Evolutionary conservation across 2,888 invertebrate genomes (phyloP), one percentile per base, ranked within the genome.

Genomic region (Oscheius sp.): DNA sequence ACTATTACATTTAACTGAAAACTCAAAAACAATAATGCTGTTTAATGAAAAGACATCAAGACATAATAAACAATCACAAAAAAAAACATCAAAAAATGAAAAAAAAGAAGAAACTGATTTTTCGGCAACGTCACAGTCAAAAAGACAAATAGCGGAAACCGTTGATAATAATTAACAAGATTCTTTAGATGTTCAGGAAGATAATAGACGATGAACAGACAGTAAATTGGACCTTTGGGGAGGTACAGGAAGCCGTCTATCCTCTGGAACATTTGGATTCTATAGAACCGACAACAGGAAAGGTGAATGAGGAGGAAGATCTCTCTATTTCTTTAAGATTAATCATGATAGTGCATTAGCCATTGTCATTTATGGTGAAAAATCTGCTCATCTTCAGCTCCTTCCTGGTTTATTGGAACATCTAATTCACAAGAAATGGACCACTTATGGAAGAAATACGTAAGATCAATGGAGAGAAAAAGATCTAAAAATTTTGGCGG

Each of bases 171-270:
- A 20, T 38, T 24, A 65, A 41, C 5, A 3, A 51, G n/a, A n/a
- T n/a, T n/a, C n/a, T n/a, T 30, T 50, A 82, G 87, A 92, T 98
- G 90, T 97, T 97, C 88, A 94, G 95, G 86, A 95, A 96, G 85
- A 95, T 97, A 74, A 89, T 97, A 85, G 95, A 95, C 87, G 92
- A 95, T 71, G 95, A 95, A 86, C 88, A 96, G 36, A 94, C 95
- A 88, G 94, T 96, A 76, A 95, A 95, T 87, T 97, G 97, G 97
- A 94, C 95, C 86, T 92, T 94, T 76, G 94, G 94, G 86, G 88
- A 87, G 73, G 93, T 97, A 3, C 95, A 95, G 0, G 97, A 95
- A 87, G 95, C 96, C 0, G 96, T 95, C 0, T 97, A 97, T 88
- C 96, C 97, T 0, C 88, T 97, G 51, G 79, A 81, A 50, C 80